phyloP scores from a whole-genome alignment of 2,888 invertebrate genomes.

The Phragmatobia fuliginosa region DNA sequence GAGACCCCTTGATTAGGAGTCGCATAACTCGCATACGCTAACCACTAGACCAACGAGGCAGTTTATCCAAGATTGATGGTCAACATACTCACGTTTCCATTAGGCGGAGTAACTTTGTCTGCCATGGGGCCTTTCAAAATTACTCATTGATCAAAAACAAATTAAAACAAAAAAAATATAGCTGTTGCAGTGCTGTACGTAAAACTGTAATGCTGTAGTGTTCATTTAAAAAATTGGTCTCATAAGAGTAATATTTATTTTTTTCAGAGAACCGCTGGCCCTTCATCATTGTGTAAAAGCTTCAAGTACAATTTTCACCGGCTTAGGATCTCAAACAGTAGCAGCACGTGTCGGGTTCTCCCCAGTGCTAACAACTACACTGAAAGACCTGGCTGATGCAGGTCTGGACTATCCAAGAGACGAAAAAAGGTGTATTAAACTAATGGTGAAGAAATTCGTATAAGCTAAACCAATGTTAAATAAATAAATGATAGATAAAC shows the following conservation, averaged over 20 bases:
- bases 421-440: constrained; percentile 59
- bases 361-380: constrained; percentile 52
- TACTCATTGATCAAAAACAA: no score
- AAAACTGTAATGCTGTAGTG: neutral
- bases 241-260: neutral
- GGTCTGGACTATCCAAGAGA: constrained; percentile 67
- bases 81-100: no score
- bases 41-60: no score
- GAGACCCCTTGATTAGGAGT: no score
- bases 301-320: constrained; percentile 71
- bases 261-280: constrained; percentile 66
- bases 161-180: no score
- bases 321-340: constrained; percentile 67
- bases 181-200: no score
- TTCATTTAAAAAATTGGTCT: neutral
- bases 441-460: constrained; percentile 68
- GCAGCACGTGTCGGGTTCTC: constrained; percentile 65
- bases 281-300: constrained; percentile 60
- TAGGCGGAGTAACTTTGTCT: no score
- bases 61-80: no score
- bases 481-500: neutral
- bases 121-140: no score
- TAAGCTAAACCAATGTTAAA: constrained; percentile 51
- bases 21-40: no score
- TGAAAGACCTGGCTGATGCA: constrained; percentile 61